Conservation (phyloP, 2,888 invertebrate genomes). For the Eupsilia transversa region DNA sequence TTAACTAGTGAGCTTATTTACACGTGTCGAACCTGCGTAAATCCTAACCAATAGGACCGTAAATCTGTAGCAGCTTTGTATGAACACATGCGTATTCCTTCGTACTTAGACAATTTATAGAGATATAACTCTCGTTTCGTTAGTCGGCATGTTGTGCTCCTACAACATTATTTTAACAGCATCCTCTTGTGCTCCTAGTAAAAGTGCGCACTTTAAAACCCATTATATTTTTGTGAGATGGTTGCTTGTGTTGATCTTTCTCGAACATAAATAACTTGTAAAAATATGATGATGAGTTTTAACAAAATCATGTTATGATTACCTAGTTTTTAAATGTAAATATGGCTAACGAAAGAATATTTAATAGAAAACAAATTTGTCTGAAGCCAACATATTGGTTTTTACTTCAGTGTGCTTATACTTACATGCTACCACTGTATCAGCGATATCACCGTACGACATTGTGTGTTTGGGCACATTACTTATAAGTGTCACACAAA, state of each 20-base stretch:
- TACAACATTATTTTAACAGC: slow-evolving; percentile 64
- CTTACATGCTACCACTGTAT: slow-evolving; percentile 58
- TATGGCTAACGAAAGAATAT: slow-evolving; percentile 52
- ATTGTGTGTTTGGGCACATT: slow-evolving; percentile 57
- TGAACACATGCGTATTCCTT: slow-evolving; percentile 53
- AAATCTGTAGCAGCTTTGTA: slow-evolving; percentile 69
- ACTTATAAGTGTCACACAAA: slow-evolving; percentile 59
- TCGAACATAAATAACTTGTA: slow-evolving; percentile 36
- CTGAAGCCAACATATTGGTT: slow-evolving; percentile 61
- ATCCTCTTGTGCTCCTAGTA: slow-evolving; percentile 64
- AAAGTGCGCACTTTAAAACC: slow-evolving; percentile 71
- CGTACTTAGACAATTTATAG: slow-evolving; percentile 54
- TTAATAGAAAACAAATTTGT: slow-evolving; percentile 59
- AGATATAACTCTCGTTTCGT: slow-evolving; percentile 54
- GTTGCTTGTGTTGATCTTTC: slow-evolving; percentile 47
- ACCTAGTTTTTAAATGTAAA: slow-evolving; percentile 63
- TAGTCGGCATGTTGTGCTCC: slow-evolving; percentile 37
- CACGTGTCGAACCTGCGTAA: slow-evolving; percentile 73
- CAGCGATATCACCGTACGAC: slow-evolving; percentile 60
- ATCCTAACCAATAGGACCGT: slow-evolving; percentile 75
- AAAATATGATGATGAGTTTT: slow-evolving; percentile 47
- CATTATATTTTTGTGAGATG: slow-evolving; percentile 63
- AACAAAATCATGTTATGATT: slow-evolving; percentile 62
- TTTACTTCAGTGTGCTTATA: slow-evolving; percentile 67
- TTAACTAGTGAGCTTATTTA: slow-evolving; percentile 76